Evolutionary conservation across 2,888 invertebrate genomes (phyloP).

Genomic region (Synanthedon vespiformis): DNA sequence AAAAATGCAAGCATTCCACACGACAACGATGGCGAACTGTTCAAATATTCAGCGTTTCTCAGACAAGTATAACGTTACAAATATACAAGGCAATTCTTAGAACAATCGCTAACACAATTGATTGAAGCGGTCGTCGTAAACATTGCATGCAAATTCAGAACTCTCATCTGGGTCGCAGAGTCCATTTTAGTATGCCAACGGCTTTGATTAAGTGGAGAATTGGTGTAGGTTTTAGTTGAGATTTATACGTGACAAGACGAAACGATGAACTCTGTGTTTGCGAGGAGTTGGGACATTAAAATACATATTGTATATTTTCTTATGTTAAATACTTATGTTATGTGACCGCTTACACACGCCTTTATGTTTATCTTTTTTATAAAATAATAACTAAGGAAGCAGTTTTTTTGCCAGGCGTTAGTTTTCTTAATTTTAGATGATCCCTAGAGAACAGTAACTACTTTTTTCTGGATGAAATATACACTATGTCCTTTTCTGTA

Average conservation of each 20-base stretch:
- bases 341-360: too few relatives aligned
- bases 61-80: constrained; percentile 29
- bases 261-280: constrained; percentile 24
- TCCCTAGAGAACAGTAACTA: too few relatives aligned
- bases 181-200: constrained; percentile 18
- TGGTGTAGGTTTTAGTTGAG: constrained; percentile 50
- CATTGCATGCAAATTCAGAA: constrained; percentile 23
- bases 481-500: too few relatives aligned
- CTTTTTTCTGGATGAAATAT: too few relatives aligned
- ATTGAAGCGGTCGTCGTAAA: constrained; percentile 15
- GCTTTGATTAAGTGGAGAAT: constrained; percentile 45
- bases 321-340: too few relatives aligned
- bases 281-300: background rate
- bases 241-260: constrained; percentile 46
- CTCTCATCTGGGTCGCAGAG: constrained; percentile 26
- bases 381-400: too few relatives aligned
- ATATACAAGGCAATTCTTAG: constrained; percentile 41
- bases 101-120: constrained; percentile 35
- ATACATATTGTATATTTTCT: background rate
- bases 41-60: constrained; percentile 46
- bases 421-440: too few relatives aligned
- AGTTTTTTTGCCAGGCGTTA: too few relatives aligned
- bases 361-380: too few relatives aligned
- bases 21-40: constrained; percentile 11
- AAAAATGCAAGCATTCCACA: constrained; percentile 5